Evolutionary conservation across 1,140 invertebrate species (phyloP).

Genomic region (Psilanteris sp.): DNA sequence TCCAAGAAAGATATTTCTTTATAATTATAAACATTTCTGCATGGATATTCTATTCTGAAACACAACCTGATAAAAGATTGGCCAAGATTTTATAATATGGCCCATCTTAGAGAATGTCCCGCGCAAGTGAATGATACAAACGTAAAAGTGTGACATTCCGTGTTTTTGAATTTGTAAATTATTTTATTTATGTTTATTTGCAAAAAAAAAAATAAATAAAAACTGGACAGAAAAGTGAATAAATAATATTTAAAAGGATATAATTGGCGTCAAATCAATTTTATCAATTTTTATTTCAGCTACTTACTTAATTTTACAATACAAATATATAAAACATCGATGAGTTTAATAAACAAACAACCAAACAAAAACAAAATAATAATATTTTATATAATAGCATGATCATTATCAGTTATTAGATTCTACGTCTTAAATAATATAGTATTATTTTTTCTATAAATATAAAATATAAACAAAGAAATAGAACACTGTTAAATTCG

Average conservation of each 20-base stretch:
- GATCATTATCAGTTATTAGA: too few species aligned
- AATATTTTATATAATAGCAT: background rate
- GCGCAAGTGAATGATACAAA: constrained; percentile 45
- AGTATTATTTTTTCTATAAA: too few species aligned
- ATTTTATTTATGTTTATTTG: constrained; percentile 44
- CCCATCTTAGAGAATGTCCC: constrained; percentile 44
- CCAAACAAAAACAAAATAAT: background rate
- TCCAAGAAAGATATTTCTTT: too few species aligned
- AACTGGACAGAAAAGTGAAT: constrained; percentile 31
- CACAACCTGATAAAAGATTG: constrained; percentile 24
- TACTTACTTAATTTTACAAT: constrained; percentile 53
- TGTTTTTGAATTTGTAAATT: constrained; percentile 44
- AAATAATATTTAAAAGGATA: constrained; percentile 35
- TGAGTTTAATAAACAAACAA: background rate
- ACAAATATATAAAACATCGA: constrained; percentile 43
- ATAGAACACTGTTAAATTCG: too few species aligned
- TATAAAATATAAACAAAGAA: too few species aligned
- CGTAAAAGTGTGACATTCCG: constrained; percentile 15
- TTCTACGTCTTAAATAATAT: too few species aligned
- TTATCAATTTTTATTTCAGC: constrained; percentile 39
- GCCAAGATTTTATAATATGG: constrained; percentile 39
- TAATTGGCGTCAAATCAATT: constrained; percentile 23
- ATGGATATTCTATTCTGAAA: constrained; percentile 29
- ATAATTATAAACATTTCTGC: constrained; percentile 25
- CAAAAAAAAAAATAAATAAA: constrained; percentile 32